Percentiles rank a stretch among this genome's conserved stretches.
phyloP scores from a whole-genome alignment of 2,888 invertebrate species.

The Lithophane ornitopus region DNA sequence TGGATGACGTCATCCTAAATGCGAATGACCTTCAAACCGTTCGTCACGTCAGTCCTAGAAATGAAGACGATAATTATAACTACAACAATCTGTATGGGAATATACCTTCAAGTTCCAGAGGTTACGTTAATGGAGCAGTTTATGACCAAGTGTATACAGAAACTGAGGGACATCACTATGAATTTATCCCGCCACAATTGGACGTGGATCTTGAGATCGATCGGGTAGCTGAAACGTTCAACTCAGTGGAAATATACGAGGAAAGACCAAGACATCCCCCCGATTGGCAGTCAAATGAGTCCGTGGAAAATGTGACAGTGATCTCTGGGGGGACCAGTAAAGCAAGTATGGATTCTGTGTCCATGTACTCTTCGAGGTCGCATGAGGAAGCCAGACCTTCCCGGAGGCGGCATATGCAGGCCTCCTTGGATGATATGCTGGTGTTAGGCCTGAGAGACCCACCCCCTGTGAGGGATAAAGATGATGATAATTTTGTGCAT shows the following conservation, averaged over 20 bases:
- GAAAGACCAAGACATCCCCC: conserved; percentile 77
- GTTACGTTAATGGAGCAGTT: conserved; percentile 78
- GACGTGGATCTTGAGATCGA: conserved; percentile 81
- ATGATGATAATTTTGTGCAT: conserved; percentile 86
- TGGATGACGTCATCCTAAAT: conserved; percentile 85
- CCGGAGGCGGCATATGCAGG: conserved; percentile 81
- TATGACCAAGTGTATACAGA: conserved; percentile 88
- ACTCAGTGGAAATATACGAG: conserved; percentile 86
- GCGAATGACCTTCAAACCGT: conserved; percentile 81
- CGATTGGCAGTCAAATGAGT: conserved; percentile 84
- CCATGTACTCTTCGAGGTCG: conserved; percentile 91
- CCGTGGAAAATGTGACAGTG: conserved; percentile 91
- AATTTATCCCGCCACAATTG: conserved; percentile 79
- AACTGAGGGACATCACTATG: conserved; percentile 85
- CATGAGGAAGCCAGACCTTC: conserved; percentile 87
- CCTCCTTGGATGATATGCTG: conserved; percentile 91
- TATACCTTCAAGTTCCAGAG: conserved; percentile 79
- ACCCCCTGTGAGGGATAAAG: conserved; percentile 73
- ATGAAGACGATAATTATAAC: conserved; percentile 88
- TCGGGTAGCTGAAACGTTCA: conserved; percentile 81
- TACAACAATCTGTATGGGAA: conserved; percentile 85
- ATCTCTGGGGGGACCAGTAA: conserved; percentile 82
- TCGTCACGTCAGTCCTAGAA: conserved; percentile 78
- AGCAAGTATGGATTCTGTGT: conserved; percentile 89
- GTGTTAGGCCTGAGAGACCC: conserved; percentile 83